phyloP scores from a whole-genome alignment of 2,797 vertebrate species.

The Chaenodraco wilsoni region DNA sequence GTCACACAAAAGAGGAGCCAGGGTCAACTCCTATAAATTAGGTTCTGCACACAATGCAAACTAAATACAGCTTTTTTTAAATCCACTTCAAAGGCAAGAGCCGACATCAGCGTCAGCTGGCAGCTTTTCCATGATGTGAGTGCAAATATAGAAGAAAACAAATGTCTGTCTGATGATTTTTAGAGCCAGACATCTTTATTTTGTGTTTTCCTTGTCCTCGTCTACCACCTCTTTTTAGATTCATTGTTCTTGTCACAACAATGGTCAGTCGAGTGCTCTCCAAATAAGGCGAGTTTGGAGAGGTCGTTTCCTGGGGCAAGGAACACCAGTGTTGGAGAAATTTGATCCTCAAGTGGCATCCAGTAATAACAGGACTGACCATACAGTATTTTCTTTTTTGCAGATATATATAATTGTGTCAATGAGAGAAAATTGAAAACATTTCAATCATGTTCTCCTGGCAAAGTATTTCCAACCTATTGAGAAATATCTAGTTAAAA shows the following conservation, averaged over 20 bases:
- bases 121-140: slow-evolving; percentile 75
- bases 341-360: slow-evolving; percentile 49
- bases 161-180: slow-evolving; percentile 60
- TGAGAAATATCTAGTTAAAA: slow-evolving; percentile 38
- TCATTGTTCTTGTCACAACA: slow-evolving; percentile 80
- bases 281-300: slow-evolving; percentile 73
- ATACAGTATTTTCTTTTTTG: slow-evolving; percentile 8
- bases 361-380: slow-evolving; percentile 14
- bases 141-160: slow-evolving; percentile 60
- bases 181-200: slow-evolving; percentile 63
- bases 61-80: slow-evolving; percentile 81
- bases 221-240: slow-evolving; percentile 73
- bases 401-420: not conserved
- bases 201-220: slow-evolving; percentile 67
- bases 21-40: slow-evolving; percentile 95
- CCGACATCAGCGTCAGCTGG: slow-evolving; percentile 68
- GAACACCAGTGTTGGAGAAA: slow-evolving; percentile 51
- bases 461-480: slow-evolving; percentile 4
- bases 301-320: slow-evolving; percentile 63
- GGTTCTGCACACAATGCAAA: slow-evolving; percentile 89
- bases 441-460: not conserved
- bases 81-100: slow-evolving; percentile 86
- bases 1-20: slow-evolving; percentile 91
- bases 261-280: slow-evolving; percentile 67
- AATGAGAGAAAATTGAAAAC: not conserved